Evolutionary conservation across 1,140 invertebrate species (phyloP), one percentile per base, ranked within the genome.

Genomic region (Spodoptera frugiperda): DNA sequence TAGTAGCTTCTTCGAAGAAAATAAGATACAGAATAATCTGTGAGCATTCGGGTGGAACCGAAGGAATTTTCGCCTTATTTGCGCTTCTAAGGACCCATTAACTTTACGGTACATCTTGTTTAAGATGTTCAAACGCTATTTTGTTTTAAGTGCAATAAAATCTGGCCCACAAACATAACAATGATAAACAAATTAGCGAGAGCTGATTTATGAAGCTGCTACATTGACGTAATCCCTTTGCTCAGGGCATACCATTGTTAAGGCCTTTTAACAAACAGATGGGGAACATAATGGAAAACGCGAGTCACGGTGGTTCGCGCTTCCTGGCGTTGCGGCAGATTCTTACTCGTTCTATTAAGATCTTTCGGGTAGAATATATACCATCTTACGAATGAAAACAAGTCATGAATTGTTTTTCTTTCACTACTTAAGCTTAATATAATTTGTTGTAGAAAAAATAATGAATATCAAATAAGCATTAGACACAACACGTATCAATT

Each of bases 201-300:
- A 61, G 21, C 63, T 73, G 78, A 77, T 80, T 80, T 77, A 77
- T 80, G 75, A 51, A 70, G 54, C 49, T 30, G 25, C 21, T 19
- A 59, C 71, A 71, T 77, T 70, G 74, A 74, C 30, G 65, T 70
- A 54, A 72, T 77, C 55, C 30, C 59, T 71, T 80, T 76, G 55
- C 53, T 53, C 51, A 3, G 59, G 49, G 71, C 14, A 49, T 46
- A 73, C 48, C 55, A 71, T 79, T 79, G 53, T 80, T 33, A 73
- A 63, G 59, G 55, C 70, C 73, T 80, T 80, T 80, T 77, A 77
- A 65, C 61, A 59, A 79, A 68, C 74, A 76, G 74, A 74, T 71
- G 74, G 74, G 25, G 46, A 53, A 30, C 14, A 77, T 59, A 80
- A 80, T 77, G 68, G 51, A 70, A 75, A 70, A 33, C 48, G 71